These are phyloP conservation scores for Ploceus nigricollis DNA, from an alignment of 2,113 vertebrate genomes.

Conservation along the genomic window DNA sequence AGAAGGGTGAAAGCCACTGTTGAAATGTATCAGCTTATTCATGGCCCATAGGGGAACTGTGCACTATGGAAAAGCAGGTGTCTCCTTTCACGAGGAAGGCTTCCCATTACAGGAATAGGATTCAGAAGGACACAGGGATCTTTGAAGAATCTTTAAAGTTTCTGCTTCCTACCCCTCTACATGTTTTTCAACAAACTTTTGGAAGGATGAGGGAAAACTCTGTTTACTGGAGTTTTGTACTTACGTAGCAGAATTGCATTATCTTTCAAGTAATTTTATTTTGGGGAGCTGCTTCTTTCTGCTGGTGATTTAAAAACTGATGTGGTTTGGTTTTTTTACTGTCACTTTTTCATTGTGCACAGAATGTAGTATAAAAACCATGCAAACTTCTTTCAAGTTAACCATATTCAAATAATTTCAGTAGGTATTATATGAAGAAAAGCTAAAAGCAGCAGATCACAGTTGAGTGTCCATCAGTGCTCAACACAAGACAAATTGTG, in stretches of 20 bases:
- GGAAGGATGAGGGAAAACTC: not conserved
- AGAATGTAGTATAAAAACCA: not conserved
- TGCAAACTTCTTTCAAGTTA: not conserved
- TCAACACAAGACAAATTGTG: not conserved
- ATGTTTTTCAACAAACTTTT: not conserved
- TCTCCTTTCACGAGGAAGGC: not conserved
- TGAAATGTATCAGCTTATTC: not conserved
- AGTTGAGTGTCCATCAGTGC: not conserved
- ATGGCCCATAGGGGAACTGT: not conserved
- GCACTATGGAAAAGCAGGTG: not conserved
- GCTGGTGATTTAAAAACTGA: not conserved
- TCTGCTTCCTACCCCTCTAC: not conserved
- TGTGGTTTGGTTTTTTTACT: not conserved
- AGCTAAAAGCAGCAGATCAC: not conserved
- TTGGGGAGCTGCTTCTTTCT: not conserved
- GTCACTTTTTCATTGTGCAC: not conserved
- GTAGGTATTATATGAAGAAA: fast-evolving
- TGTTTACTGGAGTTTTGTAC: not conserved
- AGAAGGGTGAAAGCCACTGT: not conserved
- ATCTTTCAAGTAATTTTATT: not conserved
- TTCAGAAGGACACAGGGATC: not conserved
- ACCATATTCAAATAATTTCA: not conserved
- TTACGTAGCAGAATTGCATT: not conserved
- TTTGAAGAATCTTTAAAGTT: not conserved
- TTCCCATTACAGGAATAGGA: not conserved